Base-by-base conservation (phyloP, 2,888 invertebrate species). In the Lasioglossum pauxillum region DNA sequence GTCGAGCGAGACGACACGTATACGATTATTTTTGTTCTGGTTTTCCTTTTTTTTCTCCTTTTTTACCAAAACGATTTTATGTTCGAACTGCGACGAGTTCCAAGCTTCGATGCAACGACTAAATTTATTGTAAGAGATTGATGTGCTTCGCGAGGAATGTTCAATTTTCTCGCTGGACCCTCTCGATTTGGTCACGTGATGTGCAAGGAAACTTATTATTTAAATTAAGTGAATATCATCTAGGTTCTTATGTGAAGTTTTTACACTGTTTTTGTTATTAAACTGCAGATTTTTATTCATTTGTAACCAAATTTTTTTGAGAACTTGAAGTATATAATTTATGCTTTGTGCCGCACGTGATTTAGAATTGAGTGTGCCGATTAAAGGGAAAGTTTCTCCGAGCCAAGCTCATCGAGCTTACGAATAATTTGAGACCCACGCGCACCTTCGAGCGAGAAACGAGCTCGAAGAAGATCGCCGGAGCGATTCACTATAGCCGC, bases 31-130 rank as follows among this genome's bases (percentile, higher is more conserved):
- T 35, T 71, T n/a, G 12, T 71, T 71, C 14, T 41, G 38, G 41
- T 71, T 71, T 71, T 71, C 41, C 38, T 41, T 14, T 71, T n/a
- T 71, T 71, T 8, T 35, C 27, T 67, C 23, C 16, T 78, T 67
- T 67, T 71, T 78, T 78, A 78, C 83, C 83, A 77, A 83, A 83
- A 73, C 44, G 67, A 84, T 77, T 83, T 73, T 67, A 73, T 46
- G 41, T 71, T 84, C 41, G 14, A 27, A 78, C 83, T 67, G 78
- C 84, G 78, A 83, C 57, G 46, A 84, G 69, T 72, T 75, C 57
- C 74, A 16, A 10, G 35, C 41, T 64, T 74, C 49, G 60, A 27
- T 23, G 44, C n/a, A 64, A 49, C 23, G 53, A 83, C 73, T 38
- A 83, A 83, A 82, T 64, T 69, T 53, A 38, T 41, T 71, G 23